Conservation (phyloP, 2,113 vertebrate species). For the Burhinus oedicnemus region DNA sequence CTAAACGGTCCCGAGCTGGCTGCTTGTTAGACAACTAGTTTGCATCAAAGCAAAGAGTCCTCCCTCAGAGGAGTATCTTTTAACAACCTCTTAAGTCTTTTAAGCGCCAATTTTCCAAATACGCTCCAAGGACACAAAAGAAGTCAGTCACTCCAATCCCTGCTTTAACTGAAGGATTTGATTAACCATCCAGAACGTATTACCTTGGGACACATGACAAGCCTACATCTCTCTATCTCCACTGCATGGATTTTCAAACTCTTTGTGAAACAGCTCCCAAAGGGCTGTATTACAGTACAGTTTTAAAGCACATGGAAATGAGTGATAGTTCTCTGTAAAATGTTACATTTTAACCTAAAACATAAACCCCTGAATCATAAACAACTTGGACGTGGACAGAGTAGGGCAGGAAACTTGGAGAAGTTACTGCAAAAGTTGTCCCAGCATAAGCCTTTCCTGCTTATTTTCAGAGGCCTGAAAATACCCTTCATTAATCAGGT, state of each 20-base stretch:
- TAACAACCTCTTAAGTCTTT: not conserved
- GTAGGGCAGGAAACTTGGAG: not conserved
- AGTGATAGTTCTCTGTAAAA: not conserved
- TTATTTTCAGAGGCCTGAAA: not conserved
- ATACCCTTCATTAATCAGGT: not conserved
- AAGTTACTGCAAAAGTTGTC: not conserved
- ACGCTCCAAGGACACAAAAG: not conserved
- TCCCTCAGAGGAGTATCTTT: not conserved
- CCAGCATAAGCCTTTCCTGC: rapidly evolving
- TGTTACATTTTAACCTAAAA: not conserved
- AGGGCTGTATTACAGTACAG: not conserved
- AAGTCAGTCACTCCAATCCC: not conserved
- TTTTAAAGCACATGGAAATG: not conserved
- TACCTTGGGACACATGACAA: constrained; percentile 2
- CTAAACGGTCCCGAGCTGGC: rapidly evolving
- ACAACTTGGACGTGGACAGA: not conserved
- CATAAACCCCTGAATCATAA: not conserved
- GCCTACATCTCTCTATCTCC: not conserved
- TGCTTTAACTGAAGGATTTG: constrained; percentile 15
- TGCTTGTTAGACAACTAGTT: not conserved
- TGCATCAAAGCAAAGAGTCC: not conserved
- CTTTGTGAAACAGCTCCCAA: not conserved
- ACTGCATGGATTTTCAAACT: not conserved
- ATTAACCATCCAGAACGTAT: not conserved
- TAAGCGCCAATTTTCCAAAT: not conserved